Base-by-base conservation (phyloP, 2,113 vertebrate species). In the Bufo bufo region DNA sequence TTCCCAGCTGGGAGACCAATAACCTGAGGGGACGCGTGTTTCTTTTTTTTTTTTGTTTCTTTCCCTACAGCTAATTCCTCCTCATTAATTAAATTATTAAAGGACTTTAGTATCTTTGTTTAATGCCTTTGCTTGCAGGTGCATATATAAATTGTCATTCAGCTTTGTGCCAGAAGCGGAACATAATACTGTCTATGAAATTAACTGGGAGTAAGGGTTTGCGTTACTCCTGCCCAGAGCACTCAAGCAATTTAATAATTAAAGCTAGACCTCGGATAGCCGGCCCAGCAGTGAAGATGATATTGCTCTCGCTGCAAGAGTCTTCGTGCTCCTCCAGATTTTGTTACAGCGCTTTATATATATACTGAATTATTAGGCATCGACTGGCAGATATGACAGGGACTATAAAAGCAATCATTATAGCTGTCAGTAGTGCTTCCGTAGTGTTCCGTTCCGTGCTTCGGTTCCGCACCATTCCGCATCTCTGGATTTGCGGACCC, bases 61-160 rank as follows among this genome's bases (percentile, higher is more conserved):
- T 86, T 78, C 10, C 50, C 56, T 69, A 84, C 87, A 77, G 81
- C 74, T 89, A 89, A 84, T 89, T 89, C 49, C 56, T 84, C 16
- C 82, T 89, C 87, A 89, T 89, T 89, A 89, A 89, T 89, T 89
- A 84, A 84, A 84, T 89, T 89, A 84, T 89, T 77, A 77, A 84
- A 84, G 84, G 81, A 78, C 72, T 77, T 84, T 89, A 80, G 63
- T 77, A 84, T 72, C 86, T 87, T 82, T 82, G 86, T 87, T 87
- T 87, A 84, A 89, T 78, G 69, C 43, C 59, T 77, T 23, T 49
- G 72, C 87, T 89, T 84, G 81, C 81, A 84, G 87, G 81, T 84
- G 72, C 71, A 77, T 78, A 77, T 84, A 89, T 77, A 84, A 78
- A 84, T 89, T 89, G 58, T 84, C 74, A 89, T 84, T 88, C 87